These are phyloP conservation scores for Acronicta aceris DNA, from an alignment of 2,888 invertebrate genomes.

Conservation along the genomic window DNA sequence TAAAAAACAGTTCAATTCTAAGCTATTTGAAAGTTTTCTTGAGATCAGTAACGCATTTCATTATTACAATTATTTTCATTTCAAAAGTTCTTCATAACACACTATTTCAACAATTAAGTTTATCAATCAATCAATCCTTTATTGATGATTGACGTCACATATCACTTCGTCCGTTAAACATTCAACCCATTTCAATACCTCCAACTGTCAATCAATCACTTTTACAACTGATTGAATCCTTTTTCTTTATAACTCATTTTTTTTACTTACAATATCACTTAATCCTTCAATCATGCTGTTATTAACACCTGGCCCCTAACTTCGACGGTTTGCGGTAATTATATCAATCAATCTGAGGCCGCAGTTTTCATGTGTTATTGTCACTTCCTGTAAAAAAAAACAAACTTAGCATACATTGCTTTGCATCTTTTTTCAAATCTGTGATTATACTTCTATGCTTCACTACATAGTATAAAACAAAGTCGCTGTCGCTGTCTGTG, in stretches of 20 bases:
- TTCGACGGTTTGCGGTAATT: slow-evolving; percentile 26
- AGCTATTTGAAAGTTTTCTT: slow-evolving; percentile 5
- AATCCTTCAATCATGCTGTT: slow-evolving; percentile 12
- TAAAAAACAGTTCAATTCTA: background rate
- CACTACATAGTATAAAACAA: too few species aligned
- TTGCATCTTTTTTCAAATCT: background rate
- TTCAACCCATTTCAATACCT: slow-evolving; percentile 26
- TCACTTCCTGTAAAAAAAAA: slow-evolving; percentile 32
- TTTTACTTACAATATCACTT: slow-evolving; percentile 21
- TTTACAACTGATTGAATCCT: slow-evolving; percentile 12
- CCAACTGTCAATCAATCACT: background rate
- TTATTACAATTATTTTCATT: slow-evolving; percentile 24
- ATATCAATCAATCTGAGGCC: slow-evolving; percentile 30
- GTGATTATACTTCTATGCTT: too few species aligned
- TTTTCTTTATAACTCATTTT: slow-evolving; percentile 12
- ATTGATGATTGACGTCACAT: slow-evolving; percentile 49
- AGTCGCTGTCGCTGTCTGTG: too few species aligned
- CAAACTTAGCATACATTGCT: background rate
- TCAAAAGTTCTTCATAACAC: slow-evolving; percentile 27
- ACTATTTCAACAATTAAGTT: slow-evolving; percentile 41
- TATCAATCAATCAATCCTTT: slow-evolving; percentile 50
- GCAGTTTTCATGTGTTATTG: slow-evolving; percentile 26
- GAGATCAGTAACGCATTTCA: slow-evolving; percentile 49
- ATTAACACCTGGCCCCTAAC: slow-evolving; percentile 38
- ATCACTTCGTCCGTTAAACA: slow-evolving; percentile 43